Evolutionary conservation across 2,113 vertebrate genomes (phyloP), one percentile per base, ranked within the genome.

Genomic region (Scolopax mira): DNA sequence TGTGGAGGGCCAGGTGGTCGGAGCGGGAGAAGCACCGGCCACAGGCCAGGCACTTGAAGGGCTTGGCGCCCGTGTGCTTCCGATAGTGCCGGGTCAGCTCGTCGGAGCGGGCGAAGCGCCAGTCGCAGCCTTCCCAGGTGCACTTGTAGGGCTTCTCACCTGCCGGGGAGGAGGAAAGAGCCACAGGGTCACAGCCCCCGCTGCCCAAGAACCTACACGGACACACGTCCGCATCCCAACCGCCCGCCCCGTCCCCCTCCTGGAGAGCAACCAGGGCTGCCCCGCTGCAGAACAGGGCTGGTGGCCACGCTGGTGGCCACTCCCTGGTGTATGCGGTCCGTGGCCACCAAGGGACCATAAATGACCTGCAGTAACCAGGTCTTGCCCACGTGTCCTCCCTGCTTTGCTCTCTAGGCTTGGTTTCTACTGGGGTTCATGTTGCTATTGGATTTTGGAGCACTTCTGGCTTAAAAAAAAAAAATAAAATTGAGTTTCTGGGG

Each of bases 21-120:
- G 98, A 99, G 94, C 98, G 98, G 12, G 98, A 99, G 98, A 99
- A 99, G 97, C 98, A 98, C 80, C 98, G 98, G 92, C 98, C 98
- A 49, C 98, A 99, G 82, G 98, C 98, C 3, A 96, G 4, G 67
- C 98, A 99, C 95, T 98, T 98, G 98, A 99, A 99, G 70, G 98
- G 98, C 39, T 99, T 99, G 97, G 98, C 98, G 0, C 98, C 98
- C 11, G 98, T 99, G 98, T 99, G 98, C 93, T 99, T 99, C 65
- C 98, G 96, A 95, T 98, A 99, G 97, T 99, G 98, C 78, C 98
- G 95, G 64, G 98, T 99, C 15, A 99, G 98, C 97, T 99, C 98
- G 48, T 99, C 98, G 0, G 98, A 99, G 79, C 98, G 98, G 96
- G 98, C 98, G 4, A 99, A 99, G 15, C 98, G 98, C 98, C 98